Base-by-base conservation (phyloP, 37 sponge, comb jelly and placozoan species). In the Cliona cf. orientalis region DNA sequence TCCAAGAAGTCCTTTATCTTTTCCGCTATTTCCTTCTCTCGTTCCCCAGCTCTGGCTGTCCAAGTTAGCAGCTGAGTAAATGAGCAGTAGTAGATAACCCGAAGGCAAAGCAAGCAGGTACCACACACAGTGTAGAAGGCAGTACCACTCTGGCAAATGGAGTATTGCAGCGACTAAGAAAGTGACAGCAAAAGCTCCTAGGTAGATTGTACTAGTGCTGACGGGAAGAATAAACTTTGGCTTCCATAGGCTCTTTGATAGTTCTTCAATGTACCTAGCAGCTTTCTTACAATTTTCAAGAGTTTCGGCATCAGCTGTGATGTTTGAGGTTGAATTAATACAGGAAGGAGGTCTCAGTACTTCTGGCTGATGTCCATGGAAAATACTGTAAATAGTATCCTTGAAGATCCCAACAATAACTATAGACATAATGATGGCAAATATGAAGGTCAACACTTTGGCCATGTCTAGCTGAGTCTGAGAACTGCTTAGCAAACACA, bases 21-120 rank as follows among this genome's bases (percentile, higher is more conserved):
- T 32, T 21, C 74, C 74, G 23, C 49, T 74, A 29, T 58, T 66
- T 28, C 40, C 81, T 42, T 92, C 96, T 56, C 96, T 66, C 1
- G 96, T 96, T 7, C 96, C 96, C 96, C 96, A 96, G 66, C 91
- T 91, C 59, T 83, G 77, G 58, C 69, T 71, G 80, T 89, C 69
- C 11, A 96, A 79, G 59, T 96, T 96, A 29, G 90, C 93, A 41
- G 89, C 79, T 0, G 96, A 96, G 80, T 96, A 96, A 68, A 96
- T 84, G 19, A 96, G 72, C 22, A 96, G 83, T n/a, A 96, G 69
- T 45, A 96, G 74, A 58, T 96, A 96, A n/a, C 90, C 96, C 1
- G 96, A 89, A 3, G 96, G 96, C 0, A 95, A 85, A 43, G 84
- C 92, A 7, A 95, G 75, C 22, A 96, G 28, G 81, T 88, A 92